Percentiles rank a stretch among this genome's conserved stretches.
Evolutionary conservation across 1,140 invertebrate genomes (phyloP).

Genomic region (Papilio xuthus): DNA sequence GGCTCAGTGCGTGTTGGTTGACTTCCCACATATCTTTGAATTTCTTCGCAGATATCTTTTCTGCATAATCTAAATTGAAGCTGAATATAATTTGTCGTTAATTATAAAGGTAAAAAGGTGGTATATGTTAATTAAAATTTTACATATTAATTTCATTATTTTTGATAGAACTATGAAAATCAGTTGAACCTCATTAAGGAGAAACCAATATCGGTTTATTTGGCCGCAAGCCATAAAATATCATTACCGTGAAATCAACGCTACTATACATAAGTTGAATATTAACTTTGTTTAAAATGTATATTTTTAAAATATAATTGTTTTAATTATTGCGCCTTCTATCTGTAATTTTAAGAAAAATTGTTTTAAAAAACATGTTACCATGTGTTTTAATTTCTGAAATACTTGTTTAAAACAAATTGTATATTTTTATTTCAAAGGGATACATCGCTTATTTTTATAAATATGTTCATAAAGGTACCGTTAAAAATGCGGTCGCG

Average conservation of each 20-base stretch:
- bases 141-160: neutral
- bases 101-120: neutral
- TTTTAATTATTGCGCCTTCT: no score
- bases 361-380: no score
- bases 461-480: neutral
- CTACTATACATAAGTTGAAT: conserved; percentile 11
- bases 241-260: conserved; percentile 22
- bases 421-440: no score
- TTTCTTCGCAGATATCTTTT: no score
- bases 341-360: no score
- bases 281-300: neutral
- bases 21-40: no score
- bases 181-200: conserved; percentile 23
- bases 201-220: conserved; percentile 24
- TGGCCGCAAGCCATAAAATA: conserved; percentile 25
- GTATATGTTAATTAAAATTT: neutral
- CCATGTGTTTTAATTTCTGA: no score
- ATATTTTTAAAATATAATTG: neutral
- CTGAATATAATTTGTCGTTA: no score
- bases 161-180: conserved; percentile 11
- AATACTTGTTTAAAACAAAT: no score
- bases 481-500: neutral
- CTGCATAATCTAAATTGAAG: no score
- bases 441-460: no score
- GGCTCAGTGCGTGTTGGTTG: no score